Base-by-base conservation (phyloP, 2,797 vertebrate species). In the Parotocinclus haroldoi region DNA sequence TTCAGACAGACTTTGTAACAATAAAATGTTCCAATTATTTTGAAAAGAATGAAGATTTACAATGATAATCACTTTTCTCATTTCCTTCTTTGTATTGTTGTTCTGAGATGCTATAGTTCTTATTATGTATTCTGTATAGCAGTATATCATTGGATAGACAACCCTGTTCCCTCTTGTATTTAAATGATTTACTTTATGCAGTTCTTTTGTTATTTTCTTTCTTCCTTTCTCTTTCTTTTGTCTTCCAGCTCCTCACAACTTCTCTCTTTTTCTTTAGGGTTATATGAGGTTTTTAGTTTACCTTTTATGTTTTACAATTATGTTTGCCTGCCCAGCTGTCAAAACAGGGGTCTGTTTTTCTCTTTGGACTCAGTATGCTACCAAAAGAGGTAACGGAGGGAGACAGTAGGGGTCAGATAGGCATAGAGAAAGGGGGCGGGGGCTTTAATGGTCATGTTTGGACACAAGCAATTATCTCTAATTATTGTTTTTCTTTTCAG, bases 401-500 rank as follows among this genome's bases (percentile, higher is more conserved):
- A 80, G 82, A 80, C 69, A 72, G 80, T 90, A 81, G 81, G 81
- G 82, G 72, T 72, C 76, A 91, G 82, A 83, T 80, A 83, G 71
- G 70, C 77, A 91, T 82, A 83, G 83, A 83, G 66, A 18, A 50
- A 42, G 40, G 42, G 42, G 84, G 84, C 84, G 90, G 88, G 92
- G 91, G 91, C 93, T 95, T 93, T 95, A 95, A 94, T 90, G 93
- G 93, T 91, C 89, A 87, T 99, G 96, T 98, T 99, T 99, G 96
- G 96, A 98, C 95, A 99, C 94, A 99, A 97, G 96, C 96, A 99
- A 98, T 98, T 99, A 98, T 98, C 94, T 93, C 94, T 98, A 99
- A 99, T 99, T 98, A 98, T 97, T 98, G 96, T 98, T 96, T 97
- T 98, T 98, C 95, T 98, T 98, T 98, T 99, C 93, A 96, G 94